Conservation (phyloP, 1,140 invertebrate species). For the Eufriesea mexicana region DNA sequence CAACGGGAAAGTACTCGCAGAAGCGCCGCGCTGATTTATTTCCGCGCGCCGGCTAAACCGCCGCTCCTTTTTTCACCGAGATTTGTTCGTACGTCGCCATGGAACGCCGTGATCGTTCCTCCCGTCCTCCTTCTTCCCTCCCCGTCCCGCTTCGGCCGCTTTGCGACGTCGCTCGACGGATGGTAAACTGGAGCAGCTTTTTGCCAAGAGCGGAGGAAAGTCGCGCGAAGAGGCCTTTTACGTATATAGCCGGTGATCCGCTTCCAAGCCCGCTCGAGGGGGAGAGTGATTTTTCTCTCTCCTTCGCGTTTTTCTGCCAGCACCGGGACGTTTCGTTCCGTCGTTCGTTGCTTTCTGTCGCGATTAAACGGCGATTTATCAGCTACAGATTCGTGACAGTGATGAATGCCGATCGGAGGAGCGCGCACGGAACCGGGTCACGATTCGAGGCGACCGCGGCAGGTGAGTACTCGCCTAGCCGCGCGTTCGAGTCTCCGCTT, state of each 20-base stretch:
- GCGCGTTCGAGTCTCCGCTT: background rate
- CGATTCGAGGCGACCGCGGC: conserved; percentile 36
- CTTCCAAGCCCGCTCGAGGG: conserved; percentile 10
- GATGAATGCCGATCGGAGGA: conserved; percentile 46
- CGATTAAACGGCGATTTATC: conserved; percentile 66
- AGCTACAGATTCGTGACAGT: conserved; percentile 52
- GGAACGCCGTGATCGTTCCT: conserved; percentile 6
- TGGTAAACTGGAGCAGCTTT: conserved; percentile 68
- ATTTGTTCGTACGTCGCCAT: conserved; percentile 43
- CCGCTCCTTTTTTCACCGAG: conserved; percentile 43
- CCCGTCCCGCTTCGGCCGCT: background rate
- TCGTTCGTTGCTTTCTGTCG: conserved; percentile 32
- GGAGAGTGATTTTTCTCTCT: conserved; percentile 48
- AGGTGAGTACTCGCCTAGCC: conserved; percentile 23
- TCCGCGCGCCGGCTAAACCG: conserved; percentile 57
- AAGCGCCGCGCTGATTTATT: conserved; percentile 75
- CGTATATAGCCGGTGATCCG: conserved; percentile 21
- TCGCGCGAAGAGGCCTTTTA: conserved; percentile 49
- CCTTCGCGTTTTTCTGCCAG: background rate
- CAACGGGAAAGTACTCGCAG: conserved; percentile 63
- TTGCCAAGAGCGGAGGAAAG: conserved; percentile 52
- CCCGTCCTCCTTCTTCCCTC: background rate
- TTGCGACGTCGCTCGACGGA: background rate
- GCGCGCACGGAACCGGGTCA: conserved; percentile 49
- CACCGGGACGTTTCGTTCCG: conserved; percentile 17